A percentile compares a stretch with the other conserved stretches of the same genome.
These are phyloP conservation scores for Lepilemur septentrionalis DNA, from an alignment of 2,797 vertebrate genomes.

Conservation along the genomic window DNA sequence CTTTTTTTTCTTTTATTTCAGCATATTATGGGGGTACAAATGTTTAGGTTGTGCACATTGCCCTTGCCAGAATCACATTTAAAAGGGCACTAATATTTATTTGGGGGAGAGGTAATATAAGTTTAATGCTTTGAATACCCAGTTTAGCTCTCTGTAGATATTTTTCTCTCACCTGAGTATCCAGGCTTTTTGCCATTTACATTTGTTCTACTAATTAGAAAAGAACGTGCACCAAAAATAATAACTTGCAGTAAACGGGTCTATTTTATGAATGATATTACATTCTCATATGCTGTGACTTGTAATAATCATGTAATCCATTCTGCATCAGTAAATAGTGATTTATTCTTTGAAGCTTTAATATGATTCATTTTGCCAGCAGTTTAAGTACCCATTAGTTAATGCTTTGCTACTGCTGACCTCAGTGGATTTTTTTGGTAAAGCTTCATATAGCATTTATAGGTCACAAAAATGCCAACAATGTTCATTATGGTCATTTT, in stretches of 20 bases:
- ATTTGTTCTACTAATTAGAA: conserved; percentile 67
- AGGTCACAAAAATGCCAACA: conserved; percentile 73
- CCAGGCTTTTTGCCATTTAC: conserved; percentile 28
- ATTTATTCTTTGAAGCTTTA: conserved; percentile 70
- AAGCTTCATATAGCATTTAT: conserved; percentile 56
- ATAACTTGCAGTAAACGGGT: conserved; percentile 25
- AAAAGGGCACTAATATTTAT: conserved; percentile 22
- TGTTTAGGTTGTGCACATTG: too few relatives aligned
- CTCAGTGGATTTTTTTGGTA: conserved; percentile 53
- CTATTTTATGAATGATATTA: conserved; percentile 47
- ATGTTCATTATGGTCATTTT: conserved; percentile 65
- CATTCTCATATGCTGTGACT: conserved; percentile 39
- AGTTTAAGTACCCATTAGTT: conserved; percentile 62
- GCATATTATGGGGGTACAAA: too few relatives aligned
- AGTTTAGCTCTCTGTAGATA: neutral
- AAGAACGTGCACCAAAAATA: conserved; percentile 49
- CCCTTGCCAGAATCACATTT: neutral
- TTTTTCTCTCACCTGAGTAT: neutral
- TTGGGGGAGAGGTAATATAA: conserved; percentile 4
- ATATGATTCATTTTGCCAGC: conserved; percentile 58
- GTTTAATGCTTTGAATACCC: conserved; percentile 12
- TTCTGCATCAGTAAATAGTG: conserved; percentile 57
- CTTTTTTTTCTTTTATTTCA: too few relatives aligned
- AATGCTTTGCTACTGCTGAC: conserved; percentile 59
- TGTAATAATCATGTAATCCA: conserved; percentile 61